Percentiles rank a stretch among this genome's conserved stretches.
phyloP scores from a whole-genome alignment of 1,140 invertebrate genomes.

The Drosophila nikananu region DNA sequence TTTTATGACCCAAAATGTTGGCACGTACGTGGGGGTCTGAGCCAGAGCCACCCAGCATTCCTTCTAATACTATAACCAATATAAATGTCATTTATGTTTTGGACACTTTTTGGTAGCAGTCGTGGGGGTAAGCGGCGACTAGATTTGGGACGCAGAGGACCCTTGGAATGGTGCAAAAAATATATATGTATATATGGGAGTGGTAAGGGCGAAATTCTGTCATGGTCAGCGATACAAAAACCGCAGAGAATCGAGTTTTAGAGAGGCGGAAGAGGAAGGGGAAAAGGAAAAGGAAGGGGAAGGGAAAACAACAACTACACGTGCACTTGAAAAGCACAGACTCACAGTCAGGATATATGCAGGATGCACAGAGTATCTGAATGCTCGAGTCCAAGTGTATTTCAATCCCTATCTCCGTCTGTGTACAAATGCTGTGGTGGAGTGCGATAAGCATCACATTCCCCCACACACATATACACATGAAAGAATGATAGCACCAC shows the following conservation, averaged over 20 bases:
- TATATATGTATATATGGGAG: background rate
- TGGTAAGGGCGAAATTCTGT: conserved; percentile 59
- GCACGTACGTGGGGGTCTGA: conserved; percentile 34
- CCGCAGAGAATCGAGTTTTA: conserved; percentile 26
- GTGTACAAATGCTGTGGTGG: conserved; percentile 27
- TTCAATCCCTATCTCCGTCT: conserved; percentile 15
- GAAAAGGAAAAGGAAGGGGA: conserved; percentile 15
- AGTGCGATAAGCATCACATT: conserved; percentile 70
- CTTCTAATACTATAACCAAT: conserved; percentile 78
- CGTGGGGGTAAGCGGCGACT: conserved; percentile 6
- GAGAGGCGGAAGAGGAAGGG: background rate
- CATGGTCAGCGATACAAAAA: conserved; percentile 72
- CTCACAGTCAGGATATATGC: conserved; percentile 20
- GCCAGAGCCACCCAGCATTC: conserved; percentile 29
- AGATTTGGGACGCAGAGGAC: conserved; percentile 12
- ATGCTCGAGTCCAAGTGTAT: conserved; percentile 16
- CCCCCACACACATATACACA: conserved; percentile 20
- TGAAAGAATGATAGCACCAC: conserved; percentile 75
- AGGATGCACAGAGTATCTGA: conserved; percentile 15
- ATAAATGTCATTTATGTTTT: conserved; percentile 82
- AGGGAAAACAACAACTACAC: conserved; percentile 48
- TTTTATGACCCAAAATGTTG: conserved; percentile 58
- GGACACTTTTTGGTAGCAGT: conserved; percentile 58
- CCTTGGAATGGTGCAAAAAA: conserved; percentile 25
- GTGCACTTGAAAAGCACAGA: conserved; percentile 63